Percentiles rank a stretch among this genome's conserved stretches.
Evolutionary conservation across 1,140 invertebrate genomes (phyloP).

Genomic region (Atta texana): DNA sequence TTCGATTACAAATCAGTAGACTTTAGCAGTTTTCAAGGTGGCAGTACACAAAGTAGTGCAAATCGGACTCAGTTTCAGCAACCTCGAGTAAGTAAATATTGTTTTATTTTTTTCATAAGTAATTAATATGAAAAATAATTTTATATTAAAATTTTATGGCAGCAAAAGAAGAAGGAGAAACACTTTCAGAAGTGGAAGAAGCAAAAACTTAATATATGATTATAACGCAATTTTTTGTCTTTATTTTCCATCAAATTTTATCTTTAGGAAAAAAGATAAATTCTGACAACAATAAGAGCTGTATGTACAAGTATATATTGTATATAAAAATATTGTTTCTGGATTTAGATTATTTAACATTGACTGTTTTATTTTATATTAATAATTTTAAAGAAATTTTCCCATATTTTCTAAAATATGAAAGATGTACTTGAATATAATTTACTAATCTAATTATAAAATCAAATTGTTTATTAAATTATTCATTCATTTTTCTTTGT

Average conservation of each 20-base stretch:
- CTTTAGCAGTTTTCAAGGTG: slow-evolving; percentile 82
- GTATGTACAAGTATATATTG: neutral
- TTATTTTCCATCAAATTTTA: neutral
- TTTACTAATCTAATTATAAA: neutral
- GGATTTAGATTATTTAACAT: neutral
- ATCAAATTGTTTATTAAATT: neutral
- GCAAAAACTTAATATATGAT: slow-evolving; percentile 65
- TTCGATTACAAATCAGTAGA: slow-evolving; percentile 81
- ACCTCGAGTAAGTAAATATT: slow-evolving; percentile 67
- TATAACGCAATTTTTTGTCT: neutral
- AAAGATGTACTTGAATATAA: neutral
- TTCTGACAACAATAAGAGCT: neutral
- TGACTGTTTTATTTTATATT: neutral
- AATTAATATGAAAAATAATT: neutral
- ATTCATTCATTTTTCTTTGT: neutral
- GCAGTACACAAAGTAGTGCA: slow-evolving; percentile 71
- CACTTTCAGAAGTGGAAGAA: slow-evolving; percentile 52
- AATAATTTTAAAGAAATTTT: neutral
- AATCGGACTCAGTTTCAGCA: slow-evolving; percentile 69
- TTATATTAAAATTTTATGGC: slow-evolving; percentile 4
- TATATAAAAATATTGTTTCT: neutral
- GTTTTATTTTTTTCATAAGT: neutral
- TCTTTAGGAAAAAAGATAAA: neutral
- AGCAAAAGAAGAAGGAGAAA: slow-evolving; percentile 58
- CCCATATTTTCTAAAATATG: neutral